A percentile compares a stretch with the other conserved stretches of the same genome.
Evolutionary conservation across 1,140 invertebrate species (phyloP).

Genomic region (Eumaeus atala): DNA sequence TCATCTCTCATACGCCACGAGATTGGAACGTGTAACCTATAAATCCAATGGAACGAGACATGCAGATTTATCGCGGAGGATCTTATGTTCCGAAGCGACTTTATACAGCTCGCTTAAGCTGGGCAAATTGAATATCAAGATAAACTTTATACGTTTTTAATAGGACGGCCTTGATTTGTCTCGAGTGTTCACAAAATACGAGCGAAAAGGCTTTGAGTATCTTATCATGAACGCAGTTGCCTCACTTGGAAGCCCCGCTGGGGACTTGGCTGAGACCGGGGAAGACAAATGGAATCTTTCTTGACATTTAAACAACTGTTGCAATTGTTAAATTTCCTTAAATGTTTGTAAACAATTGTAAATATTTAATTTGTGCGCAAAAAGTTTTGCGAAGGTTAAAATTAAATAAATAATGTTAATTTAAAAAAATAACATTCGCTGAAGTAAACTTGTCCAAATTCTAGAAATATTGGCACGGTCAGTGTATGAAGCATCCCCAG

Average conservation of each 20-base stretch:
- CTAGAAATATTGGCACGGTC: no score
- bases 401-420: no score
- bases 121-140: slow-evolving; percentile 12
- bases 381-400: no score
- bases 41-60: no score
- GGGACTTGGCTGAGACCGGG: slow-evolving; percentile 42
- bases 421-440: no score
- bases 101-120: slow-evolving; percentile 1
- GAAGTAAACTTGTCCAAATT: no score
- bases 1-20: no score
- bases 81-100: not conserved
- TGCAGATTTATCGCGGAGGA: not conserved
- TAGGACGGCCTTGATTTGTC: slow-evolving; percentile 18
- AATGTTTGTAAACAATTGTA: no score
- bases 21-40: no score
- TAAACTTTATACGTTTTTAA: slow-evolving; percentile 11
- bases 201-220: slow-evolving; percentile 50
- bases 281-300: slow-evolving; percentile 52
- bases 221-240: slow-evolving; percentile 52
- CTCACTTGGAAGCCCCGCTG: slow-evolving; percentile 49
- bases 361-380: no score
- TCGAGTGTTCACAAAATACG: slow-evolving; percentile 42
- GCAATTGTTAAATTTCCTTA: slow-evolving; percentile 35
- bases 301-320: slow-evolving; percentile 27
- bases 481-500: no score